Conservation (phyloP, 2,113 vertebrate species). For the Microtus richardsoni region DNA sequence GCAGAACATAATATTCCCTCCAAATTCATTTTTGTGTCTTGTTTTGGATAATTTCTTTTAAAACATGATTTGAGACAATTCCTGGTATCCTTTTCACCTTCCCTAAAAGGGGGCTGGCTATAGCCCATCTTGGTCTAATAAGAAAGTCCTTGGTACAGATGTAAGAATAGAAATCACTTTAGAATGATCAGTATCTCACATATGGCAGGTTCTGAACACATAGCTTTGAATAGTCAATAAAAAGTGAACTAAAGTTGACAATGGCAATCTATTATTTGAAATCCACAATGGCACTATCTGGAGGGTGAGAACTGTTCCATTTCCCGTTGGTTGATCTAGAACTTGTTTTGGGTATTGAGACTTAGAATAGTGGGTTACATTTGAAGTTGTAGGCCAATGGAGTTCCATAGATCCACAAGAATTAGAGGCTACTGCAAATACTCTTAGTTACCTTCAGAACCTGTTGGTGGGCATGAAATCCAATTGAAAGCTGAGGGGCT, state of each 20-base stretch:
- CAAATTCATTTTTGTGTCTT: neutral
- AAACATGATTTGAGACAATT: neutral
- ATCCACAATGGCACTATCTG: neutral
- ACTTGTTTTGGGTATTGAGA: neutral
- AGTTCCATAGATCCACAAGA: neutral
- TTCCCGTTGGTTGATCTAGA: neutral
- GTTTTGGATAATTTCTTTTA: constrained; percentile 1
- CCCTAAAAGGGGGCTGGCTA: neutral
- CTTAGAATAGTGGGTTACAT: neutral
- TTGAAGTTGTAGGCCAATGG: neutral
- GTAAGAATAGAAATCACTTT: neutral
- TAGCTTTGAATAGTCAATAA: neutral
- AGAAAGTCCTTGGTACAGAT: neutral
- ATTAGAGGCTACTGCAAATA: neutral
- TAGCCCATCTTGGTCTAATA: neutral
- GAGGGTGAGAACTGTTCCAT: neutral
- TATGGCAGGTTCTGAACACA: neutral
- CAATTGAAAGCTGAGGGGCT: neutral
- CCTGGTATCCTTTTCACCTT: neutral
- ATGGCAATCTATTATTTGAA: neutral
- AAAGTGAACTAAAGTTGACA: neutral
- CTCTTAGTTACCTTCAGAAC: neutral
- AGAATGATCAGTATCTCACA: neutral
- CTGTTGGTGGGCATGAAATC: neutral
- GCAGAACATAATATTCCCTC: neutral